Evolutionary conservation across 2,888 invertebrate genomes (phyloP), one percentile per base, ranked within the genome.

Genomic region (Hoplodrina blanda): DNA sequence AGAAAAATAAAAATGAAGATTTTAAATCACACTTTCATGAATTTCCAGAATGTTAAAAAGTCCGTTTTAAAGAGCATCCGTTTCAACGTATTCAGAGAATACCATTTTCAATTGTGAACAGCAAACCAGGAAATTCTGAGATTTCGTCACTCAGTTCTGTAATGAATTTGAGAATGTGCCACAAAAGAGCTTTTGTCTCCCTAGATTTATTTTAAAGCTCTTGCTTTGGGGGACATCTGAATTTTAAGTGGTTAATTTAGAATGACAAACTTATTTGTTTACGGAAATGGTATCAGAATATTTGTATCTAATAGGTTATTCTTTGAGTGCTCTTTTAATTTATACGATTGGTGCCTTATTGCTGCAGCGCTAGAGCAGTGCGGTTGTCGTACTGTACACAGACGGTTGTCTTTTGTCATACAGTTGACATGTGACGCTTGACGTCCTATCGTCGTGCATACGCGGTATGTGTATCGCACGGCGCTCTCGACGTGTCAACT

Each of bases 111-210:
- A 62, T 53, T 62, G 33, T 15, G 52, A 61, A 49, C n/a, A 50
- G n/a, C 62, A 62, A 54, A 59, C 19, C 11, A 25, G 17, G 33
- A 15, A 46, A 50, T 57, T 57, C 41, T 17, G 49, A 5, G 17
- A 70, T 54, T 53, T 62, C 33, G n/a, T 59, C 53, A 54, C 44
- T 54, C 7, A 46, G n/a, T 62, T 57, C 17, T 50, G 33, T 69
- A 62, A 77, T 78, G 25, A 70, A 70, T 57, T 73, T 33, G 15
- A 41, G 41, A 57, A 57, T 57, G n/a, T 57, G 13, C 53, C 19
- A 69, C 53, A 62, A 70, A 61, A 44, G 46, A 19, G 17, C 53
- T 54, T 59, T 53, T 62, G 49, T 53, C 19, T 49, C 2, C 33
- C 49, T 30, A 13, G 30, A 44, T 49, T 50, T 11, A 44, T 19